A percentile compares a stretch with the other conserved stretches of the same genome.
Evolutionary conservation across 2,113 vertebrate species (phyloP).

Genomic region (Takifugu bimaculatus): DNA sequence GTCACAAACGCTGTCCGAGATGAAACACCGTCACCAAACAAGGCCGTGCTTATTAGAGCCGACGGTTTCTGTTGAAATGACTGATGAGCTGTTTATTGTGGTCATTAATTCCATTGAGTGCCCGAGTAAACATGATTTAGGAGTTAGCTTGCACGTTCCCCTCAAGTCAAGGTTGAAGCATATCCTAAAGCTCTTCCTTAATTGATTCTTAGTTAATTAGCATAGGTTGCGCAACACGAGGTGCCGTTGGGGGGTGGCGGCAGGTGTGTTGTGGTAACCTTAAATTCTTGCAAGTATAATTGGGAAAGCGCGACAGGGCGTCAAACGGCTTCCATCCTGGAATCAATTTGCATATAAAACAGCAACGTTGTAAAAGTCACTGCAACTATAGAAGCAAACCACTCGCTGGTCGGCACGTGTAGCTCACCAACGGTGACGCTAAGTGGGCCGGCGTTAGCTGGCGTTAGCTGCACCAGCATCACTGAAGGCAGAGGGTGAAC

Average conservation of each 20-base stretch:
- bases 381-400: neutral
- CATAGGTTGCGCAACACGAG: neutral
- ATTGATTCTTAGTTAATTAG: constrained; percentile 39
- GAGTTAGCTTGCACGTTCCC: constrained; percentile 6
- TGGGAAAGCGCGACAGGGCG: neutral
- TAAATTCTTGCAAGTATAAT: neutral
- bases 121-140: constrained; percentile 25
- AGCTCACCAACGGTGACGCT: constrained; percentile 1
- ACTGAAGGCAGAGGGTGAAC: constrained; percentile 6
- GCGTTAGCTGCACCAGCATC: no score
- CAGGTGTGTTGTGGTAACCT: constrained; percentile 7
- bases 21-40: neutral
- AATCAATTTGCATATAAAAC: constrained; percentile 5
- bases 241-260: neutral
- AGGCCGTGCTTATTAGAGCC: neutral
- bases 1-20: neutral
- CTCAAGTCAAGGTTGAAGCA: constrained; percentile 9
- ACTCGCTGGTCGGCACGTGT: no score
- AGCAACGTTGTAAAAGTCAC: neutral
- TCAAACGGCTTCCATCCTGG: neutral
- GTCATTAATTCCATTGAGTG: constrained; percentile 1
- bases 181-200: constrained; percentile 2
- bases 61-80: neutral
- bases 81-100: neutral
- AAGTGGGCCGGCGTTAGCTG: no score